Evolutionary conservation across 1,140 invertebrate species (phyloP), one percentile per base, ranked within the genome.

Genomic region (Sycophila sp.): DNA sequence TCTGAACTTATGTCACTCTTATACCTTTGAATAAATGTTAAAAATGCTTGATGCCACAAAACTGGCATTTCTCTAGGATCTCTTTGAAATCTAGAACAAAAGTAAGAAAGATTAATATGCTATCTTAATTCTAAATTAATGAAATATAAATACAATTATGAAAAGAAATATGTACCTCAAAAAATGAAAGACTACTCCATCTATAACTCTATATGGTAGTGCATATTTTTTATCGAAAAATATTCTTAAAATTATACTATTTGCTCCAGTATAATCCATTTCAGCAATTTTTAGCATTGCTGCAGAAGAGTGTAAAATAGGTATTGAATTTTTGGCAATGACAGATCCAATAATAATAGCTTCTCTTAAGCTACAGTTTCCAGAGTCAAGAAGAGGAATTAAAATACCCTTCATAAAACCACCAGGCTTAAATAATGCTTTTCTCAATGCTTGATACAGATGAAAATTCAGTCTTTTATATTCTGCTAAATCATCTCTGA

Each of bases 401-500:
- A 99, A 85, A 76, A 99, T 93, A 75, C 98, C 98, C 87, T 99
- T 99, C 93, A 99, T 99, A 78, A 99, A 99, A n/a, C 94, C 98
- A 55, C 93, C 96, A 47, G 98, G 97, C 82, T 99, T 99, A 83
- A 95, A 99, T 0, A 99, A 85, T 10, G 98, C 90, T 87, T 99
- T 99, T 68, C 92, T 90, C 15, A 99, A 77, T 6, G 98, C 96
- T 89, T 96, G 94, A 84, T 98, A 99, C 8, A 99, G 87, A 87
- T 99, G 98, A 85, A 97, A 98, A 86, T 99, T 99, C 1, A 99
- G 85, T 84, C 94, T 91, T 83, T 99, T 98, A 81, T 94, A 99
- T 84, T 98, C 96, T 13, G 90, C 90, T 59, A 99, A 92, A 84
- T 99, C 98, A 86, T 99, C 98, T 53, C 98, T 88, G 10, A 99